A percentile compares a stretch with the other conserved stretches of the same genome.
Evolutionary conservation across 2,888 invertebrate genomes (phyloP).

Genomic region (Liopterus haemorrhoidalis): DNA sequence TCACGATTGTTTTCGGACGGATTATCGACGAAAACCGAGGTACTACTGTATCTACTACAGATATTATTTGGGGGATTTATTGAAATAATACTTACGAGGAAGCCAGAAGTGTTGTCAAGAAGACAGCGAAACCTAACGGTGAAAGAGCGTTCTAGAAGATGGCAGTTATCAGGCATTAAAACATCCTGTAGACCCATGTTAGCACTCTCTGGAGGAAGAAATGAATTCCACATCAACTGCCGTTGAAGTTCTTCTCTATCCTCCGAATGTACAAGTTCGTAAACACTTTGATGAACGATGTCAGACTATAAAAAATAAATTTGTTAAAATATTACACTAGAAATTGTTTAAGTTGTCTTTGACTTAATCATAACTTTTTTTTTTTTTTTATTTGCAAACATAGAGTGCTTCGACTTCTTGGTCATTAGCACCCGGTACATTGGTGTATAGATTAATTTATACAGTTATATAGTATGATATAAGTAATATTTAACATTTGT

Average conservation of each 20-base stretch:
- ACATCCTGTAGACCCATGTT: slow-evolving; percentile 81
- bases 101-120: slow-evolving; percentile 98
- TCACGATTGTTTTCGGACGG: no score
- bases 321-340: not conserved
- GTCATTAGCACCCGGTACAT: no score
- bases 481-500: no score
- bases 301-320: slow-evolving; percentile 75
- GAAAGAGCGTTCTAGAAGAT: slow-evolving; percentile 91
- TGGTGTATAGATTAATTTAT: no score
- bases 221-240: slow-evolving; percentile 92
- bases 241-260: slow-evolving; percentile 95
- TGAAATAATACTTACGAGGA: slow-evolving; percentile 70
- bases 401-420: no score
- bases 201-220: slow-evolving; percentile 72
- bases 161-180: slow-evolving; percentile 79
- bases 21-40: no score
- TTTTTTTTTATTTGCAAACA: no score
- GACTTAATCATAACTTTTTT: not conserved
- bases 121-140: slow-evolving; percentile 98
- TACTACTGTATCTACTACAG: no score
- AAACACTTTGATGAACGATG: slow-evolving; percentile 98
- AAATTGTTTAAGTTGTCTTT: not conserved
- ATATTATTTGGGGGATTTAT: no score
- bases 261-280: slow-evolving; percentile 98
- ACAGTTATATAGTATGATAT: no score